Evolutionary conservation across 2,797 vertebrate genomes (phyloP), one percentile per base, ranked within the genome.

Genomic region (Spinus olivaceus): DNA sequence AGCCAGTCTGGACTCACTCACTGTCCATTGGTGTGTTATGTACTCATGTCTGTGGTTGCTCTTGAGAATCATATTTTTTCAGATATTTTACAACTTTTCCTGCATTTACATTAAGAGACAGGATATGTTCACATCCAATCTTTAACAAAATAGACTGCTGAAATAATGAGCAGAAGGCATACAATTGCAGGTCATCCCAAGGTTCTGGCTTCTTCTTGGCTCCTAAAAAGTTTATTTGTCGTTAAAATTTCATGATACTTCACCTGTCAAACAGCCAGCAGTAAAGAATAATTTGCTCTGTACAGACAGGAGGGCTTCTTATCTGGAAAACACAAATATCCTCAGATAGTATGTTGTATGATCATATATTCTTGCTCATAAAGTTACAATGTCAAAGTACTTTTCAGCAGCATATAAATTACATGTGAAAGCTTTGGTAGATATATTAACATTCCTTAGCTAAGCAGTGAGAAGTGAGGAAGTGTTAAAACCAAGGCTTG

Each of bases 361-460:
- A 19, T 67, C 32, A 41, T 65, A 33, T 60, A 24, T 53, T 85
- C 81, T 79, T 90, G 24, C 16, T 92, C 33, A 44, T 67, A 49
- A 86, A 88, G 7, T 56, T 89, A n/a, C 5, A 2, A 4, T 64
- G 35, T 66, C 72, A 39, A 60, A 70, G 39, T 61, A 50, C 35
- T 91, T 86, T 88, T 81, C 77, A 88, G 57, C 35, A 81, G 53
- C n/a, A 12, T 30, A 46, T 57, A n/a, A 67, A 90, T 83, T 72
- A 46, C 27, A 28, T 14, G 4, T 53, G 42, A 82, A 74, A 82
- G 23, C 33, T 86, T 64, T 39, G 7, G 24, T 66, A 69, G 30
- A 76, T 77, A 80, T 46, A 57, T 21, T 53, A 57, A 53, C 30
- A 44, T 72, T 88, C 9, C 35, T 70, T 39, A 70, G 44, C 16